Percentiles rank a stretch among this genome's conserved stretches.
phyloP scores from a whole-genome alignment of 1,140 invertebrate species.

The Druon quercuslanigerum region DNA sequence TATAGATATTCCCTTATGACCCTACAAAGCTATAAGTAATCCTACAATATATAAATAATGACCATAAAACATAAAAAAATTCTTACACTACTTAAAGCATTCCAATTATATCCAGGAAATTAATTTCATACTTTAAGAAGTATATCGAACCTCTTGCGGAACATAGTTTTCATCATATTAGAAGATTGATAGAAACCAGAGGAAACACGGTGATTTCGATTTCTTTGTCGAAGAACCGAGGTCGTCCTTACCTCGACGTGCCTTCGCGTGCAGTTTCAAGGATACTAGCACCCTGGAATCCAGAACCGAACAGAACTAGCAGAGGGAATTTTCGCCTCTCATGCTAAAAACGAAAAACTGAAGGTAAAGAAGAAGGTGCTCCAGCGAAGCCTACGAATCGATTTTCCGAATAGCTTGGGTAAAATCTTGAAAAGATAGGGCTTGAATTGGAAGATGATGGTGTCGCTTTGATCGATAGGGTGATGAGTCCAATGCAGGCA shows the following conservation, averaged over 20 bases:
- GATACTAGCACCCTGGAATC: constrained; percentile 60
- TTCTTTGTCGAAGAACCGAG: background rate
- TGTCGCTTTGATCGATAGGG: constrained; percentile 34
- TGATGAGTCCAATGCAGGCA: constrained; percentile 35
- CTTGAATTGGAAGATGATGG: constrained; percentile 43
- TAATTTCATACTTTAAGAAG: background rate
- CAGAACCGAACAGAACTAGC: constrained; percentile 35
- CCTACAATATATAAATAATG: no score
- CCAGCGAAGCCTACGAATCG: constrained; percentile 29
- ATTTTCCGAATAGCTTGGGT: background rate
- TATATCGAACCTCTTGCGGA: background rate
- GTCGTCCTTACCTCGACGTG: constrained; percentile 45
- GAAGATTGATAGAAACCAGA: constrained; percentile 5
- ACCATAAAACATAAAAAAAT: no score
- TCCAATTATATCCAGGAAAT: no score
- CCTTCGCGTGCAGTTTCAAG: constrained; percentile 60
- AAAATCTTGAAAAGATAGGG: constrained; percentile 10
- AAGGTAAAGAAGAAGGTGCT: background rate
- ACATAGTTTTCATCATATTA: background rate
- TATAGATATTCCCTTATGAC: no score
- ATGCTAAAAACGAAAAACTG: constrained; percentile 18
- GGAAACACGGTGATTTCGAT: background rate
- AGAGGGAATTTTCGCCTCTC: background rate
- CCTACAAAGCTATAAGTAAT: no score
- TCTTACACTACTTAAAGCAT: no score